Conservation (phyloP, 1,140 invertebrate genomes). For the Copidosoma floridanum region DNA sequence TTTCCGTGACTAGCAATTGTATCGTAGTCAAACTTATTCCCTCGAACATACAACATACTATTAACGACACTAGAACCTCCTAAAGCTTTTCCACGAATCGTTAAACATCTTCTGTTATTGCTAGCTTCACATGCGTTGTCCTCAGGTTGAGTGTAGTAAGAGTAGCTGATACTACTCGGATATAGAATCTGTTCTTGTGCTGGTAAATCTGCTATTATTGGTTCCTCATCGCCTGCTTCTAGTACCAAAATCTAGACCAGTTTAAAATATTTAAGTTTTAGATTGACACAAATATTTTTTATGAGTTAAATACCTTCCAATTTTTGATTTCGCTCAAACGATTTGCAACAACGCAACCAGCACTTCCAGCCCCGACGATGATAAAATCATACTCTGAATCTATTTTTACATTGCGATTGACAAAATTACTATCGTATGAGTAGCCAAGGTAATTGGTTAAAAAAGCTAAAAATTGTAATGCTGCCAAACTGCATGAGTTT, state of each 20-base stretch:
- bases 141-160: not conserved
- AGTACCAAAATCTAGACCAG: constrained; percentile 59
- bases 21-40: not conserved
- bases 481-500: too few species aligned
- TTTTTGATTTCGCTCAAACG: constrained; percentile 10
- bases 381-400: constrained; percentile 10
- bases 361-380: constrained; percentile 7
- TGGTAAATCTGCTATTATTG: not conserved
- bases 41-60: not conserved
- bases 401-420: not conserved
- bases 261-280: constrained; percentile 73
- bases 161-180: not conserved
- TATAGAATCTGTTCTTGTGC: not conserved
- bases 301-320: constrained; percentile 20
- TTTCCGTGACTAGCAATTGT: constrained; percentile 52
- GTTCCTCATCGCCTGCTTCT: constrained; percentile 5
- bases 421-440: not conserved
- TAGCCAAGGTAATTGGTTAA: too few species aligned
- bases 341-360: constrained; percentile 11
- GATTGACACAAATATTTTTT: constrained; percentile 61
- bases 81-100: constrained; percentile 5
- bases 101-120: not conserved
- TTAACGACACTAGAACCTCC: constrained; percentile 1
- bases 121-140: not conserved
- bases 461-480: too few species aligned